Evolutionary conservation across 2,797 vertebrate species (phyloP).

Genomic region (Characodon lateralis): DNA sequence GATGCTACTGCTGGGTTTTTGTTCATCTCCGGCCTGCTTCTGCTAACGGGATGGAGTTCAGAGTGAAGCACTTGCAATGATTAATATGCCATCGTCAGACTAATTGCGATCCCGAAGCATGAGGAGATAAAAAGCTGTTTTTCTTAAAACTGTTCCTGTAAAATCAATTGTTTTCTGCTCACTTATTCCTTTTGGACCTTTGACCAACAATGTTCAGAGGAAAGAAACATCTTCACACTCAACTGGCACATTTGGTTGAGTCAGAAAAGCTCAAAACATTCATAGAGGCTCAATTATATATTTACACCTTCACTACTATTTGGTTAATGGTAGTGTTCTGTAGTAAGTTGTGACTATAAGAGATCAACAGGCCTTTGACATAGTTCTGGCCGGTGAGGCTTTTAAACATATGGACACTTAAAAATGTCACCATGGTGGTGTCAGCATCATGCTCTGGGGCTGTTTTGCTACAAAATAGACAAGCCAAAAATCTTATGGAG

Average conservation of each 20-base stretch:
- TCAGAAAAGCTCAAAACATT: background rate
- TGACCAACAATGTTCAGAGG: too few relatives aligned
- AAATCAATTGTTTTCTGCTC: background rate
- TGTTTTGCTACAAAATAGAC: background rate
- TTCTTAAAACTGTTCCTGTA: background rate
- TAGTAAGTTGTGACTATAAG: background rate
- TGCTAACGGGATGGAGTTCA: constrained; percentile 29
- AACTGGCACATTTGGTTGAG: background rate
- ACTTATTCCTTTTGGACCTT: background rate
- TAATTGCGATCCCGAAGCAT: constrained; percentile 17
- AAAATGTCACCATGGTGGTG: background rate
- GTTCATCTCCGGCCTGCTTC: constrained; percentile 26
- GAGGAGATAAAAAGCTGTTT: background rate
- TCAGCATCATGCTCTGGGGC: background rate
- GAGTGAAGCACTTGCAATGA: constrained; percentile 23
- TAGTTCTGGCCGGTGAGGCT: background rate
- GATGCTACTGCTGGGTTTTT: constrained; percentile 44
- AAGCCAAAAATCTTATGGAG: background rate
- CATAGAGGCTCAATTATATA: background rate
- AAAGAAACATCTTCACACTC: background rate
- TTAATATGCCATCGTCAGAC: constrained; percentile 18
- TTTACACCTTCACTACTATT: background rate
- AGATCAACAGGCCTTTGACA: too few relatives aligned
- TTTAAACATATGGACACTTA: too few relatives aligned
- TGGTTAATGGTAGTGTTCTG: background rate